Base-by-base conservation (phyloP, 2,888 invertebrate genomes). In the Ctena decussata region DNA sequence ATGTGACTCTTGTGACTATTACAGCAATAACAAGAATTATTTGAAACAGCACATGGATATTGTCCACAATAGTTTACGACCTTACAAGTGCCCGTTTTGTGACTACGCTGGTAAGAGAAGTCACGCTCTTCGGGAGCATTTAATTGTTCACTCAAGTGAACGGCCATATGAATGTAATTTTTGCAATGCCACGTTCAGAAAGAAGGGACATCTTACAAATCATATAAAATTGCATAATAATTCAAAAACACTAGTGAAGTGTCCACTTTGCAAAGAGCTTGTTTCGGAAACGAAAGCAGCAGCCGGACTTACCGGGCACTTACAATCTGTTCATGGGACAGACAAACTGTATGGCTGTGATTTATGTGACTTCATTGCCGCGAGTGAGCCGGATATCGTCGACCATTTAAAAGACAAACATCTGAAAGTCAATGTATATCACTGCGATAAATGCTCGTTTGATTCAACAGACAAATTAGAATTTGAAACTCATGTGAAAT, bases 71-170 rank as follows among this genome's bases (percentile, higher is more conserved):
- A 91, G 93, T n/a, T 94, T 93, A 30, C 87, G 95, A 21, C 95
- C 94, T 5, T 95, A 92, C 83, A 95, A 95, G 81, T 95, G 95
- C 83, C 95, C 95, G 0, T 94, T 93, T 86, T 95, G 95, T 87
- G 95, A 95, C 83, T 95, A 95, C 80, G 95, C 95, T 37, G 95
- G 95, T 5, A 95, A 95, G 77, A 89, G 95, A 3, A 94, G 94
- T 46, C 94, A 95, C 82, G 93, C 95, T 1, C 82, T 95, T 60
- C 91, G 94, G 39, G 95, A 95, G 83, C 95, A 95, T 80, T 79
- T 95, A 74, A 92, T 95, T 0, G 95, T 95, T 11, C 95, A 95
- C 80, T 94, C 95, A 12, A 93, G 93, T 53, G 93, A 94, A 57
- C 76, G 95, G 15, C 95, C 95, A 5, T 95, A 87, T 86, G 92